Conservation (phyloP, 2,888 invertebrate species). For the Microplitis deprimator region DNA sequence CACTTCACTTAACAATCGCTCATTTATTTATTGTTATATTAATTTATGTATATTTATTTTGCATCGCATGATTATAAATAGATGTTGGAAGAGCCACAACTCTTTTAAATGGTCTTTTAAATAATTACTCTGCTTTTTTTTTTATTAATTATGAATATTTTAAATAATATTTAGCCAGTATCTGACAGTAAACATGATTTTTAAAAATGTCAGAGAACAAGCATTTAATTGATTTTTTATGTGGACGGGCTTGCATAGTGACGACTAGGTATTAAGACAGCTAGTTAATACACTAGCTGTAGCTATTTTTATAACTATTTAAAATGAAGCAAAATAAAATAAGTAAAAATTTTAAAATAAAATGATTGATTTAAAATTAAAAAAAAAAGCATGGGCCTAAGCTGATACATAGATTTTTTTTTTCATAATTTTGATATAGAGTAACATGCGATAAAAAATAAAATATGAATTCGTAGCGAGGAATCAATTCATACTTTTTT, state of each 20-base stretch:
- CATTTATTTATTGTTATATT: neutral
- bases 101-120: neutral
- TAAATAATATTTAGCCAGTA: neutral
- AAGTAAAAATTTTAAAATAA: slow-evolving; percentile 1
- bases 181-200: neutral
- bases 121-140: neutral
- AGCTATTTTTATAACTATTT: slow-evolving; percentile 1
- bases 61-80: neutral
- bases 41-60: neutral
- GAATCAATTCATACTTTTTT: slow-evolving; percentile 27
- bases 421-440: slow-evolving; percentile 7
- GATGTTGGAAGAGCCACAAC: neutral
- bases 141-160: neutral
- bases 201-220: slow-evolving; percentile 6
- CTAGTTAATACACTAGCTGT: slow-evolving; percentile 63
- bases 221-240: slow-evolving; percentile 45
- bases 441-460: slow-evolving; percentile 27
- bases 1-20: neutral
- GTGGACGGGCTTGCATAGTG: slow-evolving; percentile 69
- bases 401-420: slow-evolving; percentile 31
- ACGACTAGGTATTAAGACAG: slow-evolving; percentile 61
- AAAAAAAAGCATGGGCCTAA: slow-evolving; percentile 47
- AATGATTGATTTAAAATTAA: slow-evolving; percentile 40
- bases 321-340: neutral
- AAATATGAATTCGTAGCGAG: slow-evolving; percentile 26